phyloP scores from a whole-genome alignment of 2,888 invertebrate species.

The Cenopis cana region DNA sequence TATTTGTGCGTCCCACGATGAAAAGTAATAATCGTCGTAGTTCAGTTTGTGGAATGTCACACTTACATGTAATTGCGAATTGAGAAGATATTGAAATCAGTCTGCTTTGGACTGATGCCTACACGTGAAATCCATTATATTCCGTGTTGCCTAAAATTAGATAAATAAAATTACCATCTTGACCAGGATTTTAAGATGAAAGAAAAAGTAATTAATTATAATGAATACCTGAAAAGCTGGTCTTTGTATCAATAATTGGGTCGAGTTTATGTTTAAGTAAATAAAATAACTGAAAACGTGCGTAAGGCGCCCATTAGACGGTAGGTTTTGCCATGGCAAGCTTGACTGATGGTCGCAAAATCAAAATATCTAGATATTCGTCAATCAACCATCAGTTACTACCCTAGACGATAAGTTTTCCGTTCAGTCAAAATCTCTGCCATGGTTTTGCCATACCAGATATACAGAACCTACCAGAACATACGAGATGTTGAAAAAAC shows the following conservation, averaged over 20 bases:
- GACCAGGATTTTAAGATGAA: not conserved
- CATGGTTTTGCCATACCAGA: no score
- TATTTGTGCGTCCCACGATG: slow-evolving; percentile 19
- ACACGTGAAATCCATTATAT: slow-evolving; percentile 5
- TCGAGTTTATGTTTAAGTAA: slow-evolving; percentile 40
- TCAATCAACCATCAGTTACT: no score
- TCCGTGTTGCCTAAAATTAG: not conserved
- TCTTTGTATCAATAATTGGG: slow-evolving; percentile 43
- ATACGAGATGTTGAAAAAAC: slow-evolving; percentile 74
- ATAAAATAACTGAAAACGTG: slow-evolving; percentile 43
- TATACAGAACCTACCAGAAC: no score
- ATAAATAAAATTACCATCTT: slow-evolving; percentile 1
- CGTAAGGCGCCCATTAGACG: no score
- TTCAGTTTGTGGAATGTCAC: slow-evolving; percentile 16
- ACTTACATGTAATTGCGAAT: slow-evolving; percentile 6
- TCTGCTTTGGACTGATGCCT: slow-evolving; percentile 15
- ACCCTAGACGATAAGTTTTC: no score
- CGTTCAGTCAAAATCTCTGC: no score
- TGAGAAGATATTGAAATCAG: slow-evolving; percentile 8
- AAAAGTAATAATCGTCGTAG: slow-evolving; percentile 18
- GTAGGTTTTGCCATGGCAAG: no score
- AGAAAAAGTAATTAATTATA: not conserved
- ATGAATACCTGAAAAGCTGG: slow-evolving; percentile 21
- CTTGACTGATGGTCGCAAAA: no score
- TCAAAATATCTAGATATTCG: no score